Conservation (phyloP, 1,140 invertebrate genomes). For the Battus philenor region DNA sequence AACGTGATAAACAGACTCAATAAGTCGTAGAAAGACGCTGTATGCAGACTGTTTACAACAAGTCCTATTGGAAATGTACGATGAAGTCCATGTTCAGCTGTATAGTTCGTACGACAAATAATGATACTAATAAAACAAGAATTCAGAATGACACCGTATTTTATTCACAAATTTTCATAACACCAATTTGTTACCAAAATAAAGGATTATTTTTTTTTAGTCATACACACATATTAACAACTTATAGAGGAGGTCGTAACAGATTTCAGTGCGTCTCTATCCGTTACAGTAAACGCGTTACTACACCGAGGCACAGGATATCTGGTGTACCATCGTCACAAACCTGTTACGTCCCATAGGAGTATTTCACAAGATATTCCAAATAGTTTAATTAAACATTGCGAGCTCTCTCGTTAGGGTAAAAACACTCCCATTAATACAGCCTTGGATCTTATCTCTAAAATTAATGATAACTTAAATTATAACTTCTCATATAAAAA, state of each 20-base stretch:
- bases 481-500: conserved; percentile 70
- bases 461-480: conserved; percentile 68
- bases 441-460: conserved; percentile 70
- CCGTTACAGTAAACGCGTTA: too few species aligned
- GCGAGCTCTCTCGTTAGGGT: conserved; percentile 29
- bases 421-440: conserved; percentile 67
- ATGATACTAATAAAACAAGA: conserved; percentile 22
- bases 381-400: conserved; percentile 34
- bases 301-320: too few species aligned
- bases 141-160: conserved; percentile 70
- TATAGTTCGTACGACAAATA: too few species aligned
- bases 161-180: conserved; percentile 74
- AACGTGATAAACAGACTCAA: too few species aligned
- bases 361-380: conserved; percentile 48
- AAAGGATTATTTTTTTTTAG: conserved; percentile 72
- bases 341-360: conserved; percentile 43
- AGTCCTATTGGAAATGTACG: too few species aligned
- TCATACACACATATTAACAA: conserved; percentile 73
- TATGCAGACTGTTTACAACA: too few species aligned
- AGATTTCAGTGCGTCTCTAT: background rate
- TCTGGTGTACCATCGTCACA: conserved; percentile 19
- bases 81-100: too few species aligned
- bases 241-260: conserved; percentile 31
- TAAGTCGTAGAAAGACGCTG: too few species aligned
- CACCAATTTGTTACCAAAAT: conserved; percentile 74